Conservation (phyloP, 1,140 invertebrate species). For the Drosophila pruinosa region DNA sequence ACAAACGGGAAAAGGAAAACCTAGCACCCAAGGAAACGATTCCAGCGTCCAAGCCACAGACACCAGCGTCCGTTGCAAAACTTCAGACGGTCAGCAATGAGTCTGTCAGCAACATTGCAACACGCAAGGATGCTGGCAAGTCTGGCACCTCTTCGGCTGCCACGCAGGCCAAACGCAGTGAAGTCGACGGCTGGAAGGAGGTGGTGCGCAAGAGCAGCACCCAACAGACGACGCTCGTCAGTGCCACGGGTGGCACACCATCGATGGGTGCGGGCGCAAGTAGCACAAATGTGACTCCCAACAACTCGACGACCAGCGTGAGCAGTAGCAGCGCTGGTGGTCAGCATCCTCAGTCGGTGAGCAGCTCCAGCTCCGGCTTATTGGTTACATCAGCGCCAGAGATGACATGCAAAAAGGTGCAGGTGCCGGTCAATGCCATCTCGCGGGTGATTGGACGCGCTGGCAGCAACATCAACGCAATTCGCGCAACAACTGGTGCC, state of each 20-base stretch:
- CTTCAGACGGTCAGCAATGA: constrained; percentile 49
- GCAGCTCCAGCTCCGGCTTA: constrained; percentile 39
- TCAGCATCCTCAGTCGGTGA: constrained; percentile 45
- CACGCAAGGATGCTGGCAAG: constrained; percentile 16
- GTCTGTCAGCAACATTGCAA: constrained; percentile 48
- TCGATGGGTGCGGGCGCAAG: background rate
- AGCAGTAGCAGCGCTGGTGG: constrained; percentile 16
- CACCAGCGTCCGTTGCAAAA: constrained; percentile 30
- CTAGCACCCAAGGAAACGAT: constrained; percentile 74
- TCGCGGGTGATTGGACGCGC: constrained; percentile 97
- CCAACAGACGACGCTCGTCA: constrained; percentile 63
- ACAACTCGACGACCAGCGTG: constrained; percentile 27
- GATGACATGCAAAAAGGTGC: constrained; percentile 89
- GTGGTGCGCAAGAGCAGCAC: constrained; percentile 92
- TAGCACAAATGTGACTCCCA: constrained; percentile 29
- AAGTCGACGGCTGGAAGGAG: constrained; percentile 97
- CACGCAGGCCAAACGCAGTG: constrained; percentile 83
- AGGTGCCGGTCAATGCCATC: constrained; percentile 96
- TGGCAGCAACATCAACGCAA: constrained; percentile 98
- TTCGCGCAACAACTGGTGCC: constrained; percentile 95
- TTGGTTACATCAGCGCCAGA: constrained; percentile 44
- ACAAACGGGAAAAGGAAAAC: constrained; percentile 82
- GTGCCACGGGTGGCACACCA: background rate
- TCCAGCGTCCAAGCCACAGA: constrained; percentile 37
- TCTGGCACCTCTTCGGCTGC: constrained; percentile 5